Percentiles rank a stretch among this genome's conserved stretches.
Conservation (phyloP, 2,113 vertebrate species). For the Todiramphus saurophagus region DNA sequence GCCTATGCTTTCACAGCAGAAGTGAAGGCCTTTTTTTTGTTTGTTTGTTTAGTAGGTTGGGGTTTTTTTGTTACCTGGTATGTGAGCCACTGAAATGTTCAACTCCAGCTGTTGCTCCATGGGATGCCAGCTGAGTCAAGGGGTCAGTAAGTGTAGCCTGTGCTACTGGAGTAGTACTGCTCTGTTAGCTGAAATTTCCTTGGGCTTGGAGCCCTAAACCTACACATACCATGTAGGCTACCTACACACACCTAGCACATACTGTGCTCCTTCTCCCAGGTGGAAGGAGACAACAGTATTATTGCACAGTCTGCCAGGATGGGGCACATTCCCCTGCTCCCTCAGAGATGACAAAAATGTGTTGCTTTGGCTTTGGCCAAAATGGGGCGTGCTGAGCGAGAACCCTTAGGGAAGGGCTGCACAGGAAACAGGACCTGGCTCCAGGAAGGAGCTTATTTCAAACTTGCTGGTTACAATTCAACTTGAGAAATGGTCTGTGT, state of each 20-base stretch:
- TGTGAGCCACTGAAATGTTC: not conserved
- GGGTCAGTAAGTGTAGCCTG: not conserved
- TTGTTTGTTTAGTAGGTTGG: not conserved
- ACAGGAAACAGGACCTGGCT: not conserved
- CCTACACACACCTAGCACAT: too few species aligned
- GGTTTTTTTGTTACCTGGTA: not conserved
- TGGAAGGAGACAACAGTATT: not conserved
- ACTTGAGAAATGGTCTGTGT: not conserved
- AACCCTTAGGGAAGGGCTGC: not conserved
- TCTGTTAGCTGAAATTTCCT: not conserved
- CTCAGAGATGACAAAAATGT: not conserved
- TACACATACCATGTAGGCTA: too few species aligned
- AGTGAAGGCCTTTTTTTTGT: not conserved
- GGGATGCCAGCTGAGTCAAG: not conserved
- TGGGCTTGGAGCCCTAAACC: not conserved
- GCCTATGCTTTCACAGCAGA: not conserved
- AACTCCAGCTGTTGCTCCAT: not conserved
- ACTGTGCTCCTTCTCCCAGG: not conserved
- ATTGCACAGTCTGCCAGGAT: not conserved
- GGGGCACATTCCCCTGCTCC: not conserved
- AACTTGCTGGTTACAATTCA: not conserved
- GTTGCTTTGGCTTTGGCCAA: not conserved
- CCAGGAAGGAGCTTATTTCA: not conserved
- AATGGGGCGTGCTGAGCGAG: not conserved
- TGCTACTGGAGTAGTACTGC: not conserved